Evolutionary conservation across 2,113 vertebrate species (phyloP).

Genomic region (Upupa epops): DNA sequence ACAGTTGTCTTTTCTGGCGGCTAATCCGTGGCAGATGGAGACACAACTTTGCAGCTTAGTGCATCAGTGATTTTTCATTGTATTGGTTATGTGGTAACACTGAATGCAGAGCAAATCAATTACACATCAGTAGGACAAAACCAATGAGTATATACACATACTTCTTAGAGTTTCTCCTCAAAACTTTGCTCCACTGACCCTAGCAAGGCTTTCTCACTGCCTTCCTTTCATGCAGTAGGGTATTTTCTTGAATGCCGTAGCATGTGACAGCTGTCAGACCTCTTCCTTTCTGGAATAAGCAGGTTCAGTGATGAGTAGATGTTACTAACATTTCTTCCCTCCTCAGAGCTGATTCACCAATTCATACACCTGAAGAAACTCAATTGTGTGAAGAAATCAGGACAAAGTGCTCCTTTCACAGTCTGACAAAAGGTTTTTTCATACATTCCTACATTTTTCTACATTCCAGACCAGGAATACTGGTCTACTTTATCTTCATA

Average conservation of each 20-base stretch:
- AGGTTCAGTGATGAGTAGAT: background rate
- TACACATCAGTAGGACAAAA: background rate
- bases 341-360: background rate
- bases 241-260: background rate
- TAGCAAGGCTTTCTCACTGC: background rate
- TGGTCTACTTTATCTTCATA: background rate
- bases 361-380: background rate
- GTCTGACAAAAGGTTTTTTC: background rate
- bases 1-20: background rate
- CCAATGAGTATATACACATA: background rate
- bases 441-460: too few relatives aligned
- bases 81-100: background rate
- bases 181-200: background rate
- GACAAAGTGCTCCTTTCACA: background rate
- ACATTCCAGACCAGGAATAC: background rate
- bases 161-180: background rate
- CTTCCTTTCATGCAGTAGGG: background rate
- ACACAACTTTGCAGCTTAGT: slow-evolving; percentile 38
- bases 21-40: slow-evolving; percentile 49
- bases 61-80: background rate
- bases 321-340: background rate
- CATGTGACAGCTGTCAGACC: background rate
- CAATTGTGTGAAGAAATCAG: background rate
- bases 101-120: slow-evolving; percentile 5
- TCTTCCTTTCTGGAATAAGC: background rate